These are phyloP conservation scores for Chouioia cunea DNA, from an alignment of 2,888 invertebrate species.

Conservation along the genomic window DNA sequence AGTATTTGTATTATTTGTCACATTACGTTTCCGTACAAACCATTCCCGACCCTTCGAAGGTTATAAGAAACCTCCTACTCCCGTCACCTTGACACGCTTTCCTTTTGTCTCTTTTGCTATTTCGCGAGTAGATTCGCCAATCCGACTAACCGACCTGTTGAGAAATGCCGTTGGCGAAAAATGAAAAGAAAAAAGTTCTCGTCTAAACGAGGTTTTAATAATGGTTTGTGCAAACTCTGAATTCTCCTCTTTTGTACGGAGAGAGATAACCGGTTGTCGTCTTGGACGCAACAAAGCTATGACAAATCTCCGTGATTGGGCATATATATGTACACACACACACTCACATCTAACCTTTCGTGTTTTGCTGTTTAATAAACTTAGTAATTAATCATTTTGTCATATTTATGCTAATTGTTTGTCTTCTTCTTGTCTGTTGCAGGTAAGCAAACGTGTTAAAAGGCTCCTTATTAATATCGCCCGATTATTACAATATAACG, in stretches of 20 bases:
- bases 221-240: no score
- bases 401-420: conserved; percentile 5
- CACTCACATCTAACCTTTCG: no score
- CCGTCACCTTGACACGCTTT: conserved; percentile 58
- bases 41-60: conserved; percentile 54
- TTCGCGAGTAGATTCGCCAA: conserved; percentile 6
- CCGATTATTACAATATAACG: not conserved
- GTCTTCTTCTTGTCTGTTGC: conserved; percentile 24
- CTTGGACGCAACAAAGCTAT: no score
- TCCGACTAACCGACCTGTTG: conserved; percentile 1
- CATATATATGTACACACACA: no score
- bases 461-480: not conserved
- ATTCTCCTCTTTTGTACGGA: no score
- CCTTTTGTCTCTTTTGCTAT: conserved; percentile 47
- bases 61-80: no score
- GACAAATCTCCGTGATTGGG: no score
- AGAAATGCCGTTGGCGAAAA: conserved; percentile 2
- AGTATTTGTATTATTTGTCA: no score
- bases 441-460: conserved; percentile 21
- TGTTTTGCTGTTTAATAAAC: no score
- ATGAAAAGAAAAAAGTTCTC: no score
- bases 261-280: no score
- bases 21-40: conserved; percentile 30
- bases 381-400: not conserved
- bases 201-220: no score